phyloP scores from a whole-genome alignment of 2,797 vertebrate genomes.

The Epinephelus awoara region DNA sequence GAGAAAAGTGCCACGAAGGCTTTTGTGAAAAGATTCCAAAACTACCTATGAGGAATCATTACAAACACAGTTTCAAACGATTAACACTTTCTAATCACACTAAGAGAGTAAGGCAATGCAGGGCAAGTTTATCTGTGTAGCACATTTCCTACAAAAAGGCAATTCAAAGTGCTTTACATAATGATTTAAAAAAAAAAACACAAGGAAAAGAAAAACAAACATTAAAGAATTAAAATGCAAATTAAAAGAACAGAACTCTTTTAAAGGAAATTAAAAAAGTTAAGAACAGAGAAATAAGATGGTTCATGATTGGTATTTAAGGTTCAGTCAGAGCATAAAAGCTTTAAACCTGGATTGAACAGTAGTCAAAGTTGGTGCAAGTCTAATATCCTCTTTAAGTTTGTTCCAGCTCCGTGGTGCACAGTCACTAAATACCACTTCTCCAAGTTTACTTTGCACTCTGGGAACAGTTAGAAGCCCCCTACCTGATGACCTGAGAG shows the following conservation, averaged over 20 bases:
- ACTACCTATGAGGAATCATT: constrained; percentile 8
- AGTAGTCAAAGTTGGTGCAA: neutral
- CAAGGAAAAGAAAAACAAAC: constrained; percentile 1
- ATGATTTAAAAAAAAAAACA: neutral
- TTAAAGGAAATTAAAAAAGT: neutral
- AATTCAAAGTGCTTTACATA: constrained; percentile 8
- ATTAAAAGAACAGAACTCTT: neutral
- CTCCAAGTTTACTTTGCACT: neutral
- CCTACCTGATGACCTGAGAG: neutral
- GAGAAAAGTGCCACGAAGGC: neutral
- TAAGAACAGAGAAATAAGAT: neutral
- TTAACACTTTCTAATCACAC: constrained; percentile 36
- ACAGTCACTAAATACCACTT: neutral
- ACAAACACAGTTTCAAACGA: constrained; percentile 22
- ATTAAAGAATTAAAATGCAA: neutral
- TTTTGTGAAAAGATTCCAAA: constrained; percentile 31
- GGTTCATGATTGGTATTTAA: constrained; percentile 6
- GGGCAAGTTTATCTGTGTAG: neutral
- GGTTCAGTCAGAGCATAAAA: neutral
- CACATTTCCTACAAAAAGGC: neutral
- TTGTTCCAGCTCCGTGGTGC: neutral
- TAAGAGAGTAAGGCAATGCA: neutral
- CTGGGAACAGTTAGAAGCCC: neutral
- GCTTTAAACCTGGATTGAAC: neutral
- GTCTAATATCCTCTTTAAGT: neutral